Evolutionary conservation across 1,140 invertebrate genomes (phyloP).

Genomic region (Bilobella aurantiaca): DNA sequence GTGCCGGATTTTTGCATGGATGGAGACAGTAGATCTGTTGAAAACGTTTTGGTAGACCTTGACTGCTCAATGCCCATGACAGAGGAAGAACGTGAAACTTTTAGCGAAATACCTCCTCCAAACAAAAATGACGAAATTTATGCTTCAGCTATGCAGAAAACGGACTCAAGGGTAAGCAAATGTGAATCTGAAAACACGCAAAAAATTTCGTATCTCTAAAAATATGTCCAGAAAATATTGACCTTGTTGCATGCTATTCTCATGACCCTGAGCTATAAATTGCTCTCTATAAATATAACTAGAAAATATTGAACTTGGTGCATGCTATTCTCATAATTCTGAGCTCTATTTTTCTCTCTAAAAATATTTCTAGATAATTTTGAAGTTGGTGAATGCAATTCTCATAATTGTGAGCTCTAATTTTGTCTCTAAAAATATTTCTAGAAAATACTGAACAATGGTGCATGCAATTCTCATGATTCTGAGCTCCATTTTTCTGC

Average conservation of each 20-base stretch:
- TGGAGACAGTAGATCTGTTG: background rate
- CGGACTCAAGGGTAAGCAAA: too few relatives aligned
- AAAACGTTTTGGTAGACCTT: background rate
- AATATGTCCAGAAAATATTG: background rate
- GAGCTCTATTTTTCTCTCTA: too few relatives aligned
- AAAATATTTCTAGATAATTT: background rate
- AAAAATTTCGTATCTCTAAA: too few relatives aligned
- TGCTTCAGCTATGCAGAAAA: too few relatives aligned
- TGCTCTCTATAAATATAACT: background rate
- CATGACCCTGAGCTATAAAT: background rate
- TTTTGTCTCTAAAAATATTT: conserved; percentile 1
- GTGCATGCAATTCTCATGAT: conserved; percentile 20
- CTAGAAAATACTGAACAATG: background rate
- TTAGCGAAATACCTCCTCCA: too few relatives aligned
- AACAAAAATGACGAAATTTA: too few relatives aligned
- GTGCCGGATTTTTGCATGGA: background rate
- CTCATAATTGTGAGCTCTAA: background rate
- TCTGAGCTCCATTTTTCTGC: conserved; percentile 13
- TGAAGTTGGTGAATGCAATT: background rate
- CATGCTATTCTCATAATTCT: conserved; percentile 19
- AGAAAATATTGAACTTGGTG: background rate
- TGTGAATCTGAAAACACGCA: too few relatives aligned
- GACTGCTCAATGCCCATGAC: background rate
- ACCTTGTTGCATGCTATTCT: background rate
- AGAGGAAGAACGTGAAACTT: too few relatives aligned